These are phyloP conservation scores for Plectrocnemia conspersa DNA, from an alignment of 1,140 invertebrate species.

Conservation along the genomic window DNA sequence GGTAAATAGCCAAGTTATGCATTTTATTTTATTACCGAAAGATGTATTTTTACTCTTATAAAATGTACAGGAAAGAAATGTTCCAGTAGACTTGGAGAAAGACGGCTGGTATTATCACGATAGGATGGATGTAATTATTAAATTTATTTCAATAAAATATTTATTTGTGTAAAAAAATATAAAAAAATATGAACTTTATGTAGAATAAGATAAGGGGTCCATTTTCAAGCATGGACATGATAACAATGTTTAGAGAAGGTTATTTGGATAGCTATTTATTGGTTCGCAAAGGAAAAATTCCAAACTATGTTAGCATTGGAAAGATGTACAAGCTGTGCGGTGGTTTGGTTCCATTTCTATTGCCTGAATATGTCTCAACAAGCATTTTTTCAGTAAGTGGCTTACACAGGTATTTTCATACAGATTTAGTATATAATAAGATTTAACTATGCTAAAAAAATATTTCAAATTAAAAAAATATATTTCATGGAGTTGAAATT, in stretches of 20 bases:
- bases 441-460: too few species aligned
- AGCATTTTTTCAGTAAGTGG: conserved; percentile 4
- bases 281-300: conserved; percentile 1
- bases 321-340: conserved; percentile 5
- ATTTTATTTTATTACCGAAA: too few species aligned
- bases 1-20: too few species aligned
- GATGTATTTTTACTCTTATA: too few species aligned
- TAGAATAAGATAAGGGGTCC: conserved; percentile 8
- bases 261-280: not conserved
- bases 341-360: conserved; percentile 2
- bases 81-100: too few species aligned
- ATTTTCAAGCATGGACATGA: not conserved
- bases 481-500: too few species aligned
- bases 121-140: too few species aligned
- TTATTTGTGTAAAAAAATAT: too few species aligned
- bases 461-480: too few species aligned
- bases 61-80: too few species aligned
- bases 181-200: too few species aligned
- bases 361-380: conserved; percentile 1
- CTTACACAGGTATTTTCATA: not conserved
- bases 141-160: too few species aligned
- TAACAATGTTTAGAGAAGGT: not conserved
- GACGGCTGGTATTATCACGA: conserved; percentile 12
- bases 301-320: not conserved
- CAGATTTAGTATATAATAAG: not conserved